Evolutionary conservation across 2,113 vertebrate genomes (phyloP).

Genomic region (Pangasianodon gigas): DNA sequence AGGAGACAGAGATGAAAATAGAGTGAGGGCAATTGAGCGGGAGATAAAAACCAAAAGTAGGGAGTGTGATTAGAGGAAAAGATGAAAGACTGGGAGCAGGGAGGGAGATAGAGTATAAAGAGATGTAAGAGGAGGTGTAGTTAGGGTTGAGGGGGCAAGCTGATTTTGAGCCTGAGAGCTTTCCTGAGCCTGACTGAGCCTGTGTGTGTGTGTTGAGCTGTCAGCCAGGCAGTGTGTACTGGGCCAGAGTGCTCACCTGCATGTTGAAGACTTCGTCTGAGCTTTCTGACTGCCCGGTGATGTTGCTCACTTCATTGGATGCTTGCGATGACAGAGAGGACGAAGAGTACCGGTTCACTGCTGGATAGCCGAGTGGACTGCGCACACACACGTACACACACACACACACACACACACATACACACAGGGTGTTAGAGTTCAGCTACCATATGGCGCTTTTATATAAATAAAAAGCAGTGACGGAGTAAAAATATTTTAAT

Average conservation of each 20-base stretch:
- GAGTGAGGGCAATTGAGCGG: slow-evolving; percentile 15
- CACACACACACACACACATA: slow-evolving; percentile 22
- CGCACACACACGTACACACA: slow-evolving; percentile 12
- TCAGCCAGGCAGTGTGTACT: not conserved
- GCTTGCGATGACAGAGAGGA: slow-evolving; percentile 97
- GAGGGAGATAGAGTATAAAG: slow-evolving; percentile 12
- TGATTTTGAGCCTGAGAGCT: slow-evolving; percentile 30
- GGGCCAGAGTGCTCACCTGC: slow-evolving; percentile 80
- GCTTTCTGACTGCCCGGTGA: slow-evolving; percentile 98
- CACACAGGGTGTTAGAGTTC: not conserved
- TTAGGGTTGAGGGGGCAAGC: slow-evolving; percentile 21
- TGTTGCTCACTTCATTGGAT: slow-evolving; percentile 98
- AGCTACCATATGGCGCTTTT: slow-evolving; percentile 20
- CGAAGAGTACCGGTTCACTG: slow-evolving; percentile 95
- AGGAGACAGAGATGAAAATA: slow-evolving; percentile 39
- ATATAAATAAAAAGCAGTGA: slow-evolving; percentile 20
- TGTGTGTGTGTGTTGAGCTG: slow-evolving; percentile 31
- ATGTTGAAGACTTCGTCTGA: slow-evolving; percentile 99
- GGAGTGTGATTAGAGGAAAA: slow-evolving; percentile 31
- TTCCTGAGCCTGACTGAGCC: slow-evolving; percentile 7
- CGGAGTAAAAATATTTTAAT: not conserved
- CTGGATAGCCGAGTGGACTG: slow-evolving; percentile 90
- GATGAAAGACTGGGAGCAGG: slow-evolving; percentile 16
- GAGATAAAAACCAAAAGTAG: slow-evolving; percentile 46
- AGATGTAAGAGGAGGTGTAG: slow-evolving; percentile 27